Base-by-base conservation (phyloP, 2,797 vertebrate genomes). In the Falco biarmicus region DNA sequence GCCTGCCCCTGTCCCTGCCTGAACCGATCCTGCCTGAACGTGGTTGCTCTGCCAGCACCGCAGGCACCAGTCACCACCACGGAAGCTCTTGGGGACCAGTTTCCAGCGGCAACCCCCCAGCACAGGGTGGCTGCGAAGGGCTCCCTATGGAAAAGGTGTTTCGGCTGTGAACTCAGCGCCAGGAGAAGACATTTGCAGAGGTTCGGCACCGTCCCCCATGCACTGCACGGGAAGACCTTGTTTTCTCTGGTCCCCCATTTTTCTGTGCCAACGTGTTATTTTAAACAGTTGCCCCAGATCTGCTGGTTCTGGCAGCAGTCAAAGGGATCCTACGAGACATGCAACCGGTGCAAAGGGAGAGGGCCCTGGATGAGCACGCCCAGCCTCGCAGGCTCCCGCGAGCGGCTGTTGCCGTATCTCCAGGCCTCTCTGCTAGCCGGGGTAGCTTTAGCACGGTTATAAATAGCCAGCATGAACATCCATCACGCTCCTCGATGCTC, bases 261-360 rank as follows among this genome's bases (percentile, higher is more conserved):
- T 94, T 95, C 76, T 74, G 89, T 93, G 97, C 95, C 84, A 87
- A 88, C n/a, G 93, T 65, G 87, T 97, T 98, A 98, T 98, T 98
- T 98, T 98, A 97, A 96, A 97, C 83, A 66, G 93, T 96, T 97
- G 98, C 32, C 95, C 98, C 97, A 98, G 98, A 98, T 98, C 97
- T 80, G 90, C 84, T 6, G 11, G 93, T 96, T 96, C 95, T 4
- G 1, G 96, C 95, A 94, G 97, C 96, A 96, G 95, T 90, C 54
- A 9, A 93, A 97, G 94, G 87, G 93, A 95, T 81, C 48, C 86
- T 90, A 57, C 7, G 34, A 88, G 96, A 93, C 8, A 6, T 61
- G 66, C 57, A 74, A 83, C 5, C 53, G 15, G 65, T 50, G 76
- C 66, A 78, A 94, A 95, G 60, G 50, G 60, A 94, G 57, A 54